Percentiles rank a stretch among this genome's conserved stretches.
Conservation (phyloP, 2,888 invertebrate genomes). For the Pherbina coryleti region DNA sequence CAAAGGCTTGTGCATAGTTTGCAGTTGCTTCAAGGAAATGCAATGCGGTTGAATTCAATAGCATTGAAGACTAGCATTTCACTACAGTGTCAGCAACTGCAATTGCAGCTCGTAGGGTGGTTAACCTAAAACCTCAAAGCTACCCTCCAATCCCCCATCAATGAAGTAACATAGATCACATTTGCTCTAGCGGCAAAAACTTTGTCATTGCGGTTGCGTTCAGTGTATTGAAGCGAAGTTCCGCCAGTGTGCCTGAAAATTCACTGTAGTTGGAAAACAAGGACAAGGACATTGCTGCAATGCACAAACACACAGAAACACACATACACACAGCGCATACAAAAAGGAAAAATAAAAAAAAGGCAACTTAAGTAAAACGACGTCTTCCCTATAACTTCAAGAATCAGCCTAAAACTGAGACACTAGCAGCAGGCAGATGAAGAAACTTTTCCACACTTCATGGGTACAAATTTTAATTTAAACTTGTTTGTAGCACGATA, state of each 20-base stretch:
- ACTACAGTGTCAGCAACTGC: neutral
- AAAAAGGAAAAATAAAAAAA: neutral
- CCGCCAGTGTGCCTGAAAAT: neutral
- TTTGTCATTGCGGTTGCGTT: constrained; percentile 36
- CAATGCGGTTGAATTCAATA: constrained; percentile 30
- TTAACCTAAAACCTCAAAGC: constrained; percentile 3
- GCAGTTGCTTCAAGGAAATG: constrained; percentile 3
- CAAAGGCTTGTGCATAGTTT: neutral
- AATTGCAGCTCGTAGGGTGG: neutral
- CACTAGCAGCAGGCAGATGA: neutral
- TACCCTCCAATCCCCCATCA: neutral
- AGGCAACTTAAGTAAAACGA: neutral
- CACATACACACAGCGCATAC: neutral
- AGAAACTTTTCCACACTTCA: neutral
- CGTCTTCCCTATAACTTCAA: neutral
- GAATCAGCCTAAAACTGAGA: constrained; percentile 3
- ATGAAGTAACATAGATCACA: constrained; percentile 31
- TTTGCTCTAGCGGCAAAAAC: constrained; percentile 34
- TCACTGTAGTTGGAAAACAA: constrained; percentile 14
- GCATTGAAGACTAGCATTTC: neutral
- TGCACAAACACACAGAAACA: neutral
- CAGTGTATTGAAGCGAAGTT: constrained; percentile 25
- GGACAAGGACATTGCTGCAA: constrained; percentile 23
- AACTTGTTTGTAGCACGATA: constrained; percentile 10
- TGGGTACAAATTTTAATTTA: constrained; percentile 11